phyloP scores from a whole-genome alignment of 2,797 vertebrate genomes.

The Forpus xanthops region DNA sequence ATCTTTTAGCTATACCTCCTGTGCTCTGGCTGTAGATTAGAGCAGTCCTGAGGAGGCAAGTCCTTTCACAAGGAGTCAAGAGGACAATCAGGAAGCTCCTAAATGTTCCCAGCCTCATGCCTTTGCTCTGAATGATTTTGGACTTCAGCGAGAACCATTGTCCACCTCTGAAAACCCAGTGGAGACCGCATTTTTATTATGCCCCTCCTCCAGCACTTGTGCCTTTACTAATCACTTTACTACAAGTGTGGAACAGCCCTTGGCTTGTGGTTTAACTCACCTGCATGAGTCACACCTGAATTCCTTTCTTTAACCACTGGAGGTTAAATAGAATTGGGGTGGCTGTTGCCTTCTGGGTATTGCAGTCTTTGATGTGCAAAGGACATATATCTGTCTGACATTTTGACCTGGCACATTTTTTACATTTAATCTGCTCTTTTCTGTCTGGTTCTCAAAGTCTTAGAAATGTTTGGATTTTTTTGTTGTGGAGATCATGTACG shows the following conservation, averaged over 20 bases:
- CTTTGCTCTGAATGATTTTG: not conserved
- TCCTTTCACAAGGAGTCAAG: not conserved
- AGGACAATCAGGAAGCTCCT: not conserved
- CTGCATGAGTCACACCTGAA: not conserved
- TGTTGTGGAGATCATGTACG: not conserved
- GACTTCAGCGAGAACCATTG: not conserved
- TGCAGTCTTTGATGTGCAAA: slow-evolving; percentile 16
- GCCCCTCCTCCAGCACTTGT: not conserved
- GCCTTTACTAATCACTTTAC: not conserved
- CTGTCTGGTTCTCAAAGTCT: not conserved
- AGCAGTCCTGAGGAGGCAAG: not conserved
- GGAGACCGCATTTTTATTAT: not conserved
- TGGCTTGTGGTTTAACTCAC: not conserved
- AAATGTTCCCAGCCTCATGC: not conserved
- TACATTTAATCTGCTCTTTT: not conserved
- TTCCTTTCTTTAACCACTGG: not conserved
- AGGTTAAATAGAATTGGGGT: not conserved
- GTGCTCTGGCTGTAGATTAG: not conserved
- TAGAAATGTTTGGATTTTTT: not conserved
- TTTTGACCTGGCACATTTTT: not conserved
- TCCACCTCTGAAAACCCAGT: not conserved
- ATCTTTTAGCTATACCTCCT: not conserved
- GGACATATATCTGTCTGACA: not conserved
- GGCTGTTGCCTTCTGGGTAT: not conserved
- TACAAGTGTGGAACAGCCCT: not conserved